phyloP scores from a whole-genome alignment of 2,888 invertebrate species.

The Heliconius ethilla region DNA sequence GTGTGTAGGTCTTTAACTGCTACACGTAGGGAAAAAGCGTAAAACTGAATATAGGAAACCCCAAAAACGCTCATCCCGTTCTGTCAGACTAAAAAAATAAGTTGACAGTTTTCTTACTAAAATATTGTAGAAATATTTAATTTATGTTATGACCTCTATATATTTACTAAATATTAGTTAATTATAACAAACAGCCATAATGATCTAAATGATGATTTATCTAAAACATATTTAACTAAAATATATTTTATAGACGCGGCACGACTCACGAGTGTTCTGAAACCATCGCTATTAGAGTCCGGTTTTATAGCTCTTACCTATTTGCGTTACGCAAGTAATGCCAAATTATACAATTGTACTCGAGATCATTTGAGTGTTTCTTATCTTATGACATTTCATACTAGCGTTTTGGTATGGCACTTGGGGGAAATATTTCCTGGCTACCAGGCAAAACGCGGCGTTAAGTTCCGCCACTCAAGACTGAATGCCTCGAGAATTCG shows the following conservation, averaged over 20 bases:
- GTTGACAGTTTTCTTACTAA: neutral
- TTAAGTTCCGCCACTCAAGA: no score
- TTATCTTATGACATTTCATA: constrained; percentile 42
- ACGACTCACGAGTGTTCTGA: constrained; percentile 59
- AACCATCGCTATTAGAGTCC: constrained; percentile 50
- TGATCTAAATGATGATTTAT: neutral
- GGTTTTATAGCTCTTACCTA: constrained; percentile 50
- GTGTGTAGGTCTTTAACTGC: no score
- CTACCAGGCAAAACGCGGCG: no score
- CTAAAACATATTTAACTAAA: constrained; percentile 34
- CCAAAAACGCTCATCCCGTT: no score
- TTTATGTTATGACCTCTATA: neutral
- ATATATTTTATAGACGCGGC: constrained; percentile 47
- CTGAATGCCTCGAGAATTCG: no score
- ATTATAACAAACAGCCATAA: constrained; percentile 2
- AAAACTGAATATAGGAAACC: no score
- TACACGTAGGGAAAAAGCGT: no score
- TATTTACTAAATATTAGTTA: neutral
- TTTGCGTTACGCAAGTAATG: constrained; percentile 50
- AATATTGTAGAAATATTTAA: neutral
- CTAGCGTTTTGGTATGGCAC: neutral
- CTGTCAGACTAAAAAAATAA: no score
- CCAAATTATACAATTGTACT: constrained; percentile 48
- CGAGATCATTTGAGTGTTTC: constrained; percentile 47
- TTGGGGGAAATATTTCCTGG: no score